Evolutionary conservation across 2,888 invertebrate species (phyloP).

Genomic region (Spisula solida): DNA sequence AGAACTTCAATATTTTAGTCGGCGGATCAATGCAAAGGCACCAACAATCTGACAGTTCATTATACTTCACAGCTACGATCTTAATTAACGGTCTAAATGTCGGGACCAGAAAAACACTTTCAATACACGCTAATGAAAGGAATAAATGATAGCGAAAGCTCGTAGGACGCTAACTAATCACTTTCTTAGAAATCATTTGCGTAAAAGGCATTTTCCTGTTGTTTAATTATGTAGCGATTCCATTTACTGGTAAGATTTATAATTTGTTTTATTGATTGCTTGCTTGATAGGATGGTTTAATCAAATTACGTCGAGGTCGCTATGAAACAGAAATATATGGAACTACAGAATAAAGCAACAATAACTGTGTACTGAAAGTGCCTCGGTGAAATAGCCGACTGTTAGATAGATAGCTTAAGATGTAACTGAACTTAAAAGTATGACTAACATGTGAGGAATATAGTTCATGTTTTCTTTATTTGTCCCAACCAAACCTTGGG

Average conservation of each 20-base stretch:
- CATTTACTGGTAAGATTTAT: slow-evolving; percentile 69
- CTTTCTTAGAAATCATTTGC: slow-evolving; percentile 74
- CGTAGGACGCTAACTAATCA: slow-evolving; percentile 69
- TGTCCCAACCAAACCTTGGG: too few relatives aligned
- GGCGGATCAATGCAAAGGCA: slow-evolving; percentile 69
- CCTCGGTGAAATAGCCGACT: neutral
- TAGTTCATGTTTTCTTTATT: too few relatives aligned
- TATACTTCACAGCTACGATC: slow-evolving; percentile 70
- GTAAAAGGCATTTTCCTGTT: slow-evolving; percentile 73
- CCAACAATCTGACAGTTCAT: slow-evolving; percentile 72
- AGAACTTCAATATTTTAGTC: slow-evolving; percentile 73
- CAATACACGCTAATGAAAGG: slow-evolving; percentile 71
- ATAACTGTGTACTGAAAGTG: slow-evolving; percentile 1
- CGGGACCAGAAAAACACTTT: slow-evolving; percentile 69
- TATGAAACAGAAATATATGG: slow-evolving; percentile 64
- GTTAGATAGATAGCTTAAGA: neutral
- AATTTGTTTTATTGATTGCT: slow-evolving; percentile 68
- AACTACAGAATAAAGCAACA: slow-evolving; percentile 2
- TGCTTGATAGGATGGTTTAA: slow-evolving; percentile 63
- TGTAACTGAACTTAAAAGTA: neutral
- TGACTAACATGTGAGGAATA: neutral
- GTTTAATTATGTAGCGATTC: slow-evolving; percentile 72
- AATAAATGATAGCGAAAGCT: slow-evolving; percentile 66
- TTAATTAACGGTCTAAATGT: slow-evolving; percentile 75
- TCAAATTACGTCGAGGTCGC: slow-evolving; percentile 67